Conservation (phyloP, 2,113 vertebrate genomes). For the Coturnix japonica region DNA sequence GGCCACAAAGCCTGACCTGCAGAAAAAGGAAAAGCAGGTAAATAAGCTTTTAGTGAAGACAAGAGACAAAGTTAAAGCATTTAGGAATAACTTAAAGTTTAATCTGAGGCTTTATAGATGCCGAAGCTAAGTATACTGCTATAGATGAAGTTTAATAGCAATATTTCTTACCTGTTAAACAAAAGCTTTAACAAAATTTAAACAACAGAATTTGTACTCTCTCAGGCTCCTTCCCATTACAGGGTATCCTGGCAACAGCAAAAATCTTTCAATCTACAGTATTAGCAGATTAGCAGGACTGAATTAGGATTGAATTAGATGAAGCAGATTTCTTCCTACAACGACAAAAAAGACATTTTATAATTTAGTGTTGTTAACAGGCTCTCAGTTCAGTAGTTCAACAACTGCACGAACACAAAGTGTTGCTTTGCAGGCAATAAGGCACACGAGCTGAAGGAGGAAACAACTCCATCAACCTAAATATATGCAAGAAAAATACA, state of each 20-base stretch:
- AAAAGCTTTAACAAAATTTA: conserved; percentile 87
- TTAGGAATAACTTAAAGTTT: not conserved
- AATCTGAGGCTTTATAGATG: not conserved
- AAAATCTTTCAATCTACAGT: conserved; percentile 73
- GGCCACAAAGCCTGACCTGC: not conserved
- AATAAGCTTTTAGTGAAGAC: not conserved
- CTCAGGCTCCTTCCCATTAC: conserved; percentile 94
- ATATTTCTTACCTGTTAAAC: conserved; percentile 85
- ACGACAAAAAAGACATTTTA: conserved; percentile 52
- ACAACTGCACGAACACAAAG: not conserved
- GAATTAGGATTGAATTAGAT: conserved; percentile 62
- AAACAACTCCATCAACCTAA: not conserved
- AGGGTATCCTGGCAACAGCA: conserved; percentile 82
- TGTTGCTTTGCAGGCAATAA: not conserved
- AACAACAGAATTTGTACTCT: conserved; percentile 83
- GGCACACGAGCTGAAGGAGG: not conserved
- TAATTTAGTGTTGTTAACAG: conserved; percentile 25
- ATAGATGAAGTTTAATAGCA: conserved; percentile 11
- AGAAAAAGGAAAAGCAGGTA: not conserved
- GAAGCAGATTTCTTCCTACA: conserved; percentile 73
- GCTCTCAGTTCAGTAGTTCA: not conserved
- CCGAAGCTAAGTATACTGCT: not conserved
- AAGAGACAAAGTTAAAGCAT: not conserved
- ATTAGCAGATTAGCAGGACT: conserved; percentile 71
- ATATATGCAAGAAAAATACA: not conserved